Percentiles rank a stretch among this genome's conserved stretches.
These are phyloP conservation scores for Amia ocellicauda DNA, from an alignment of 2,113 vertebrate genomes.

Conservation along the genomic window DNA sequence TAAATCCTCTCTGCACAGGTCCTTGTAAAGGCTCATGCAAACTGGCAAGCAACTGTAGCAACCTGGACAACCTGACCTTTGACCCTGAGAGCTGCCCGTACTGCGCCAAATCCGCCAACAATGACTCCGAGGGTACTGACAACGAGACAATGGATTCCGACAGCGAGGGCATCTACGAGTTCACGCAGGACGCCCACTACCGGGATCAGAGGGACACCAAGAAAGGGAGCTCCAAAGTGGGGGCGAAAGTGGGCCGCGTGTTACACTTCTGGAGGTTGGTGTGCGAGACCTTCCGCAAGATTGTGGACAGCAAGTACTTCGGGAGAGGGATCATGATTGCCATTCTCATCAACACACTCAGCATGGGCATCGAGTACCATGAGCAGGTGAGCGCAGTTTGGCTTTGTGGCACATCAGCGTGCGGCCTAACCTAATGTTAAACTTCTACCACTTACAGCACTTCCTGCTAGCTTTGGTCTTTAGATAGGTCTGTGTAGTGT, in stretches of 20 bases:
- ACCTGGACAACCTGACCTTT: constrained; percentile 70
- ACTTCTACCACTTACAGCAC: no score
- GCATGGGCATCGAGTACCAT: constrained; percentile 98
- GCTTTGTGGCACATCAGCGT: no score
- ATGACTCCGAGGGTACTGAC: constrained; percentile 68
- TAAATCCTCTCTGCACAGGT: constrained; percentile 52
- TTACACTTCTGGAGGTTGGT: constrained; percentile 85
- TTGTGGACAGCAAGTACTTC: constrained; percentile 98
- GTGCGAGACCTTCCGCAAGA: constrained; percentile 90
- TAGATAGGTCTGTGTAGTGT: no score
- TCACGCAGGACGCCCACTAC: constrained; percentile 83
- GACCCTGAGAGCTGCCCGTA: constrained; percentile 85
- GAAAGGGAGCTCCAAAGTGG: constrained; percentile 49
- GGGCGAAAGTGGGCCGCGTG: constrained; percentile 54
- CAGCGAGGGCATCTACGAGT: constrained; percentile 87
- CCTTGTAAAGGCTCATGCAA: constrained; percentile 78
- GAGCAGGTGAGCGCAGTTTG: constrained; percentile 83
- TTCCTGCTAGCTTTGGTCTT: no score
- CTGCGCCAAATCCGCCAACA: constrained; percentile 69
- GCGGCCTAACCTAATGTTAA: no score
- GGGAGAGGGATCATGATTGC: constrained; percentile 97
- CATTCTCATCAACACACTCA: constrained; percentile 95
- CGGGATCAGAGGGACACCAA: constrained; percentile 73
- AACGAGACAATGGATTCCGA: constrained; percentile 79
- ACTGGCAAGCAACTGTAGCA: constrained; percentile 76